phyloP scores from a whole-genome alignment of 2,888 invertebrate species.

The Tenthredo mesomela region DNA sequence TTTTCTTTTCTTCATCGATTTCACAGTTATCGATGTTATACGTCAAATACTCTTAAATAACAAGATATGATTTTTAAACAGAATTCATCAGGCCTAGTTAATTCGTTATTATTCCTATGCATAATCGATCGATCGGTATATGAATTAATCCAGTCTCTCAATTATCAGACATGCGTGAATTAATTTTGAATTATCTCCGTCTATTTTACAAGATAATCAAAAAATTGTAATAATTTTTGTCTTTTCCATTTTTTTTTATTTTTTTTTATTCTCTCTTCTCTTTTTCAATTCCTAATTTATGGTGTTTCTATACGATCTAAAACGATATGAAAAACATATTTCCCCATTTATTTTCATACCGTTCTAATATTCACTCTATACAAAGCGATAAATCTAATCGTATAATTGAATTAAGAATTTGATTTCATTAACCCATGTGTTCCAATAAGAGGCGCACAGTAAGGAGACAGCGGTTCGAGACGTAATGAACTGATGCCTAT shows the following conservation, averaged over 20 bases:
- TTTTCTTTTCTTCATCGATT: not conserved
- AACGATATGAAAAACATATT: not conserved
- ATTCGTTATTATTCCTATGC: not conserved
- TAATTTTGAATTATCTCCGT: not conserved
- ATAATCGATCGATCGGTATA: slow-evolving; percentile 11
- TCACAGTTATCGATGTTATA: slow-evolving; percentile 16
- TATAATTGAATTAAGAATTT: slow-evolving; percentile 45
- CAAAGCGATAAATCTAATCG: slow-evolving; percentile 30
- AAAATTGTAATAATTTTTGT: not conserved
- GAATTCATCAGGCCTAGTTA: not conserved
- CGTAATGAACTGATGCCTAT: slow-evolving; percentile 73
- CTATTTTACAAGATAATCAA: no score
- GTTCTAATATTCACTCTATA: not conserved
- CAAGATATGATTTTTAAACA: not conserved
- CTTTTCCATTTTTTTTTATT: not conserved
- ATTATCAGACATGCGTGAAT: not conserved
- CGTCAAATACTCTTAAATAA: not conserved
- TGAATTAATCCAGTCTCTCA: slow-evolving; percentile 18
- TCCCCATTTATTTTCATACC: not conserved
- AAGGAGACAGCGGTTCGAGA: slow-evolving; percentile 46
- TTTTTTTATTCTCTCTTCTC: not conserved
- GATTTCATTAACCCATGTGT: slow-evolving; percentile 50
- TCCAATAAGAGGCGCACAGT: slow-evolving; percentile 29
- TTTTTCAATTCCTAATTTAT: not conserved
- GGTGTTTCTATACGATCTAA: not conserved